phyloP scores from a whole-genome alignment of 1,140 invertebrate genomes.

The Sminthurinus signatus region DNA sequence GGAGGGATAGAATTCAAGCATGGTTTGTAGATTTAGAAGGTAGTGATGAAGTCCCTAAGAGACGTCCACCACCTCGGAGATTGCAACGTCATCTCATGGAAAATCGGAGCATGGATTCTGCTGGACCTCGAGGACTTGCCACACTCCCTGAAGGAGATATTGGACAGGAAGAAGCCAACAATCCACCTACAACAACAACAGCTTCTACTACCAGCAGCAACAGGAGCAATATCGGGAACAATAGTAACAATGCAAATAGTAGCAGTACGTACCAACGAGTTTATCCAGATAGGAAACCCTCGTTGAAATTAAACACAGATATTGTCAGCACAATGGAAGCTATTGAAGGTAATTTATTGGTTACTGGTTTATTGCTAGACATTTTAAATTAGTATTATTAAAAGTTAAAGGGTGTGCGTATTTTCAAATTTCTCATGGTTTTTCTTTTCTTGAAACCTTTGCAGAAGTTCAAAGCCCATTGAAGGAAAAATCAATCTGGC shows the following conservation, averaged over 20 bases:
- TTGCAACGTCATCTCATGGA: slow-evolving; percentile 63
- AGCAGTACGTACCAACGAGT: slow-evolving; percentile 55
- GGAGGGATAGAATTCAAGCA: slow-evolving; percentile 81
- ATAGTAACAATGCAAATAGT: background rate
- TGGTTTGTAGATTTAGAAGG: slow-evolving; percentile 83
- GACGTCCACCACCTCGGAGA: slow-evolving; percentile 56
- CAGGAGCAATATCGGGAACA: no score
- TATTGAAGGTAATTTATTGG: slow-evolving; percentile 60
- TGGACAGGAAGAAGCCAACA: slow-evolving; percentile 44
- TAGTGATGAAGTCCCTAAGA: slow-evolving; percentile 58
- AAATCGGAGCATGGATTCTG: slow-evolving; percentile 73
- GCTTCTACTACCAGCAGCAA: no score
- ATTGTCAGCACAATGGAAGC: slow-evolving; percentile 76
- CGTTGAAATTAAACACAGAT: slow-evolving; percentile 69
- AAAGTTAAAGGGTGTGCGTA: no score
- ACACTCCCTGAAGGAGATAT: slow-evolving; percentile 61
- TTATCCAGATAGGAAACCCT: slow-evolving; percentile 71
- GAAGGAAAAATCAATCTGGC: slow-evolving; percentile 69
- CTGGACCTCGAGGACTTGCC: slow-evolving; percentile 57
- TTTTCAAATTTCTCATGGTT: background rate
- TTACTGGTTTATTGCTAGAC: no score
- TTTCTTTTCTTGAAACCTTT: no score
- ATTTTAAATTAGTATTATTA: no score
- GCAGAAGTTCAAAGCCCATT: slow-evolving; percentile 57
- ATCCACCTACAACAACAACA: slow-evolving; percentile 36